phyloP scores from a whole-genome alignment of 2,113 vertebrate species.

The Lepisosteus oculatus region DNA sequence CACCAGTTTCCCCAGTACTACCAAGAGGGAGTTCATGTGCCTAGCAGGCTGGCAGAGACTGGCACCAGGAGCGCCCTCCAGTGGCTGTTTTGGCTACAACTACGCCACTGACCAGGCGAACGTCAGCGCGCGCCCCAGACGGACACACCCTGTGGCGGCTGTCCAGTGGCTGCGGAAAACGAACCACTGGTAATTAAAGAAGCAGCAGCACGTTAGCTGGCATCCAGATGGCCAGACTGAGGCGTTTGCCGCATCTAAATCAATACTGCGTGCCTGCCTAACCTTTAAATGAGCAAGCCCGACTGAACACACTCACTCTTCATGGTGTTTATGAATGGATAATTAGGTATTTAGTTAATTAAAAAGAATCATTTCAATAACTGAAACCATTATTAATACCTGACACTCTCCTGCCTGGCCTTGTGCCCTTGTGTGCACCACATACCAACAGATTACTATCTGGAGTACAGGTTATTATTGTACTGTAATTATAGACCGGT shows the following conservation, averaged over 20 bases:
- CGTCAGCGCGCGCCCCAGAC: background rate
- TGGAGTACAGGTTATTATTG: too few relatives aligned
- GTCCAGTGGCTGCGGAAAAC: background rate
- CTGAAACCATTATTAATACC: background rate
- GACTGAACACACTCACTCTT: background rate
- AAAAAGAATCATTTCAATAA: background rate
- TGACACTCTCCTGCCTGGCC: background rate
- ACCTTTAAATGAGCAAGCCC: background rate
- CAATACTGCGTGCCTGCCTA: background rate
- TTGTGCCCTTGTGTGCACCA: background rate
- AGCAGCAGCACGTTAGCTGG: background rate
- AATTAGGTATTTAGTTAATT: background rate
- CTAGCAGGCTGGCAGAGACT: too few relatives aligned
- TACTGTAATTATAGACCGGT: too few relatives aligned
- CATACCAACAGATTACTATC: too few relatives aligned
- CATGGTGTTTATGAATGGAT: background rate
- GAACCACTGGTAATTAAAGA: background rate
- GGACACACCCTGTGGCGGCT: background rate
- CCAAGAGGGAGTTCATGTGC: too few relatives aligned
- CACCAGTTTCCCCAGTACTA: too few relatives aligned
- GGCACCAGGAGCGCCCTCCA: too few relatives aligned
- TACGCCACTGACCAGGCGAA: background rate
- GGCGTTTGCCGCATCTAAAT: constrained; percentile 6
- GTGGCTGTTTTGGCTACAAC: too few relatives aligned
- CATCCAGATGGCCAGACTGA: constrained; percentile 10